Evolutionary conservation across 2,888 invertebrate species (phyloP), one percentile per base, ranked within the genome.

Genomic region (Nomada goodeniana): DNA sequence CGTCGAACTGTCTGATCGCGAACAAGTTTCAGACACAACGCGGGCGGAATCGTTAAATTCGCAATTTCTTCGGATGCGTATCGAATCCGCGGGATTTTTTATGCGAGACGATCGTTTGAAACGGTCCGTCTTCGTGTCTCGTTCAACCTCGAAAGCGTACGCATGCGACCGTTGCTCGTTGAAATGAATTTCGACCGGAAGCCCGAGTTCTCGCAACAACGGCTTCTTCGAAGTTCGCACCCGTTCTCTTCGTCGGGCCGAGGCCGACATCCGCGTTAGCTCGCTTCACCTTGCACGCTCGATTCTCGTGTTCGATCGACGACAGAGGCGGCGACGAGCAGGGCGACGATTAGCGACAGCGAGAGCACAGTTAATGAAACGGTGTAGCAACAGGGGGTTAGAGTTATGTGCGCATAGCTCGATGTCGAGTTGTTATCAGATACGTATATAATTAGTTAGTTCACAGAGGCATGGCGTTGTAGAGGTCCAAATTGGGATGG

Each of bases 381-480:
- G 76, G 82, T 89, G 84, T 90, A 90, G 91, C 91, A 79, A 89
- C 50, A 61, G 86, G 42, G 53, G 88, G 89, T 91, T 91, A 90
- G 82, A 89, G 86, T 60, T 50, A 55, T 91, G 90, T 91, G 91
- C 91, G 90, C 88, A 89, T 84, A 91, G 89, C 90, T 91, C 88
- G 87, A 84, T 18, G 57, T 87, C 76, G 75, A 52, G 65, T 82
- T 59, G 29, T 74, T 68, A 42, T 74, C 77, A 77, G 20, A 61
- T 23, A 71, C 23, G 65, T 55, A 87, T 55, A 87, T 60, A 73
- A 75, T 76, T 72, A 90, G 91, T 93, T 93, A 94, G 94, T 94
- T 94, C 93, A 94, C 94, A 93, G 93, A 93, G 93, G 93, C 93
- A 94, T 93, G 93, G 93, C 93, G 87, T 93, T 94, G 93, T 93